These are phyloP conservation scores for Morinoia aosen DNA, from an alignment of 2,888 invertebrate genomes.

Conservation along the genomic window DNA sequence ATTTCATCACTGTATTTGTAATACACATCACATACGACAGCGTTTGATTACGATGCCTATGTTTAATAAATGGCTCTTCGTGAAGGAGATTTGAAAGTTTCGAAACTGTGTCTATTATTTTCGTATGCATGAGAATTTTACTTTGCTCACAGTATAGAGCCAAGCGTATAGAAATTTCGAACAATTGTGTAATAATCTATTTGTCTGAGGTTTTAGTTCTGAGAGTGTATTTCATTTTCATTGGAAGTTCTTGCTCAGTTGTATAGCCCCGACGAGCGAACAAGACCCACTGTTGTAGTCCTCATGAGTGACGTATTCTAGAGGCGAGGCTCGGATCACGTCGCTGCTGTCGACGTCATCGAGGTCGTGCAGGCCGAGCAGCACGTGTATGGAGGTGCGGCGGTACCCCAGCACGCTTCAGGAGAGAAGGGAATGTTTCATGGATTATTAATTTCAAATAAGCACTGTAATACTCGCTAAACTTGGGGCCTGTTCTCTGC, in stretches of 20 bases:
- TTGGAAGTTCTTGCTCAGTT: background rate
- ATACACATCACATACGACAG: background rate
- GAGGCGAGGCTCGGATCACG: background rate
- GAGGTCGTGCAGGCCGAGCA: constrained; percentile 38
- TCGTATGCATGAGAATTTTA: background rate
- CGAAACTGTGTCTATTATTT: background rate
- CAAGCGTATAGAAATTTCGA: background rate
- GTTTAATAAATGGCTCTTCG: background rate
- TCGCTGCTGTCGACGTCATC: background rate
- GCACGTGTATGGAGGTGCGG: constrained; percentile 37
- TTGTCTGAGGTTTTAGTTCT: background rate
- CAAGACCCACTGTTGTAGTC: constrained; percentile 13
- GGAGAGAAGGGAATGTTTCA: background rate
- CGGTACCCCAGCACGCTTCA: constrained; percentile 12
- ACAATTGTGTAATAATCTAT: background rate
- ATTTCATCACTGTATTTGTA: no score
- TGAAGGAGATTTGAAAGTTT: background rate
- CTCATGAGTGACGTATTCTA: constrained; percentile 36
- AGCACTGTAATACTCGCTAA: background rate
- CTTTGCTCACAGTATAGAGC: background rate
- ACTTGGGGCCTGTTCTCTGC: background rate
- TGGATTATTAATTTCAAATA: background rate
- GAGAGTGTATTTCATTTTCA: background rate
- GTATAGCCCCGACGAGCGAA: background rate
- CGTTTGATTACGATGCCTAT: background rate